A percentile compares a stretch with the other conserved stretches of the same genome.
These are phyloP conservation scores for Mythimna lalbum DNA, from an alignment of 2,888 invertebrate species.

Conservation along the genomic window DNA sequence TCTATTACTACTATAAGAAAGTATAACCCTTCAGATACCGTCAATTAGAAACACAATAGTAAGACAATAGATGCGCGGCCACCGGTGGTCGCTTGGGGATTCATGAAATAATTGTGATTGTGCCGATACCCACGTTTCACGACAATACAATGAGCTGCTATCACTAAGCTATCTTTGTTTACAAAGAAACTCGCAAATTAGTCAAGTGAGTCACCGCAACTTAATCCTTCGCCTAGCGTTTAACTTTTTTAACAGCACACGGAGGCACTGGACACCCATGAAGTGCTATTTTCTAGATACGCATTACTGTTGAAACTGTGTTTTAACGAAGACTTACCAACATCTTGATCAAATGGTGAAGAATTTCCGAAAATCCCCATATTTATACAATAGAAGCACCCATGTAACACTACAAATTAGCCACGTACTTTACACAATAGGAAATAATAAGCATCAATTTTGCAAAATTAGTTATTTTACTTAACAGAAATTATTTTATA, in stretches of 20 bases:
- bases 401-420: constrained; percentile 28
- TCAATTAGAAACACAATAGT: too few relatives aligned
- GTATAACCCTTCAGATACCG: too few relatives aligned
- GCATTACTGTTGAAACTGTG: neutral
- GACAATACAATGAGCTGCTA: neutral
- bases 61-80: too few relatives aligned
- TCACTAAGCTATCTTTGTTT: neutral
- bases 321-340: constrained; percentile 56
- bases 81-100: too few relatives aligned
- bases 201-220: constrained; percentile 6
- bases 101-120: too few relatives aligned
- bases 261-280: neutral
- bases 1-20: too few relatives aligned
- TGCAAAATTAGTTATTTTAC: neutral
- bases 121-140: neutral
- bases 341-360: constrained; percentile 64
- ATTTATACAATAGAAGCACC: constrained; percentile 9
- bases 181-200: constrained; percentile 1
- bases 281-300: neutral
- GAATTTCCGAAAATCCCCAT: constrained; percentile 63
- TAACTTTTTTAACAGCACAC: neutral
- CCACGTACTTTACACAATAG: constrained; percentile 4
- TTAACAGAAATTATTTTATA: neutral
- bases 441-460: neutral
- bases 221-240: neutral